These are phyloP conservation scores for Cossypha dichroa DNA, from an alignment of 2,797 vertebrate species.

Conservation along the genomic window DNA sequence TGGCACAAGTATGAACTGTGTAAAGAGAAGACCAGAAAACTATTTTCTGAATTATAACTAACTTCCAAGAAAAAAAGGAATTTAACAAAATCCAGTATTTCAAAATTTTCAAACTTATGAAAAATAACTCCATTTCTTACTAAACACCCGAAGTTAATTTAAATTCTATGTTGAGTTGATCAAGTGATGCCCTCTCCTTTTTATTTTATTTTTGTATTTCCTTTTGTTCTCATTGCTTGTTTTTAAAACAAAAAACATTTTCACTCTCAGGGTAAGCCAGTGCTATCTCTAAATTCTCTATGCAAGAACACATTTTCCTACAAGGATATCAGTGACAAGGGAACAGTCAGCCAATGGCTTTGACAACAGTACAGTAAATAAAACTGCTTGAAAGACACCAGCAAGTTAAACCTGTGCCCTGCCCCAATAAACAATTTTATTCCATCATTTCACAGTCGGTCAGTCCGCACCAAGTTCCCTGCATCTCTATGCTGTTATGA, in stretches of 20 bases:
- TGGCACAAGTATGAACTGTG: not conserved
- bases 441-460: not conserved
- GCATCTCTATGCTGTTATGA: not conserved
- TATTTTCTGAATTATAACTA: not conserved
- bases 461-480: not conserved
- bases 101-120: not conserved
- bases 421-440: not conserved
- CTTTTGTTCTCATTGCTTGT: not conserved
- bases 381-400: not conserved
- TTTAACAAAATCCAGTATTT: not conserved
- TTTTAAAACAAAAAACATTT: not conserved
- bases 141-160: not conserved
- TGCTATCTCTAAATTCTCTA: not conserved
- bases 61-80: not conserved
- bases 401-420: not conserved
- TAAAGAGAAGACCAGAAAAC: not conserved
- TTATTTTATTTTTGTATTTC: not conserved
- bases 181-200: rapidly evolving
- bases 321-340: not conserved
- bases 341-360: not conserved
- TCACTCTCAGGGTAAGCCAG: not conserved
- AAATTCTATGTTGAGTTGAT: not conserved
- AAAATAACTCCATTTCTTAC: not conserved
- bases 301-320: not conserved
- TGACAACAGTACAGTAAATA: not conserved